Evolutionary conservation across 2,113 vertebrate genomes (phyloP), one percentile per base, ranked within the genome.

Genomic region (Osmerus eperlanus): DNA sequence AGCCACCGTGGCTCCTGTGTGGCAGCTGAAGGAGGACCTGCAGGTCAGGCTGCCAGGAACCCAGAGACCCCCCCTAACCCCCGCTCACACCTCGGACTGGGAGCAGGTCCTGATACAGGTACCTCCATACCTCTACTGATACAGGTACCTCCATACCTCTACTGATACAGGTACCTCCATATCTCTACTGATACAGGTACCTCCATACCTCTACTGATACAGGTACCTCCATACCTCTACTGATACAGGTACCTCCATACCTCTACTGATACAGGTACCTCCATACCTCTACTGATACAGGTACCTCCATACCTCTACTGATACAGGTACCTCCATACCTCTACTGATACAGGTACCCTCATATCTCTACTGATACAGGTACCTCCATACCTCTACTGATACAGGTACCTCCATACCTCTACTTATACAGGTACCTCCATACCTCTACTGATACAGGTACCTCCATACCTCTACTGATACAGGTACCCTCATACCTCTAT

Each of bases 1-100:
- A 65, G 87, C 87, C 59, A 87, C 93, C 25, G 87, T 97, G 47
- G 82, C 79, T 77, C 94, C 95, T 53, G 52, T 96, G 81, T 89
- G 89, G 88, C 94, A 94, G 70, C 88, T 98, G 12, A 92, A 79
- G 80, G 90, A 92, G 56, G 93, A 94, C 79, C 88, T 98, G 68
- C 80, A 88, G 76, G 87, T 90, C 80, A 90, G 88, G 71, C 83
- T 94, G 83, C 53, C 68, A 69, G 83, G 91, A 78, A 67, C 85
- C 64, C 78, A 63, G 60, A 81, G 86, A 51, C 75, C 58, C 65
- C 23, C 23, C 23, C 23, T 23, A 23, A 23, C 23, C 23, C 58
- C 75, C 25, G 82, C 73, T 60, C 67, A 67, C 2, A 41, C 80
- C 23, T 72, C 89, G 75, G 74, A 89, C 79, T 86, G 85, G 65